Conservation (phyloP, 1,140 invertebrate species). For the Ostrea denselamellosa region DNA sequence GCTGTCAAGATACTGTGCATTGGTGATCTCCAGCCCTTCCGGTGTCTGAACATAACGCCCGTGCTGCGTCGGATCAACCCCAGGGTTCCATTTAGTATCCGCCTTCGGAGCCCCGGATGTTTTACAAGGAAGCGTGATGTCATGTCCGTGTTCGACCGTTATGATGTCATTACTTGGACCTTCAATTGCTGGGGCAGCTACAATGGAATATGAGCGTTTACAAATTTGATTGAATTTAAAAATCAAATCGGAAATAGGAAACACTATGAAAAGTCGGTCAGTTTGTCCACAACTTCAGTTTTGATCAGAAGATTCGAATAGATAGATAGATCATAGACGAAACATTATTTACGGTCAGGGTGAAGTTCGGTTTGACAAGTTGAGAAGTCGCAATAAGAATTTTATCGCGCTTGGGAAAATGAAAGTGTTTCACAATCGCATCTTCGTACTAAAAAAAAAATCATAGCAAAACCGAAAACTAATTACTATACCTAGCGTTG, state of each 20-base stretch:
- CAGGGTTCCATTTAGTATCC: slow-evolving; percentile 40
- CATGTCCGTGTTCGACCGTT: slow-evolving; percentile 36
- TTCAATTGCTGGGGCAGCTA: slow-evolving; percentile 13
- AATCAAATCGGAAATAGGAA: no score
- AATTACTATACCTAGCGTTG: not conserved
- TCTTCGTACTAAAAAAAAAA: not conserved
- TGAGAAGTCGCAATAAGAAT: no score
- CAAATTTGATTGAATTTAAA: no score
- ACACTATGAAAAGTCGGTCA: no score
- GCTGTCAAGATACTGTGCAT: slow-evolving; percentile 34
- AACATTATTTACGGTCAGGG: no score
- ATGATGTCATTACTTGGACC: not conserved
- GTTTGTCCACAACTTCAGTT: no score
- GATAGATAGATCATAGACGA: no score
- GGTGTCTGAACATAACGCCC: slow-evolving; percentile 46
- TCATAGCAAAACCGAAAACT: no score
- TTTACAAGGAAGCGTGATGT: slow-evolving; percentile 47
- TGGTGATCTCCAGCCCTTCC: slow-evolving; percentile 38
- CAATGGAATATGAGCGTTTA: not conserved
- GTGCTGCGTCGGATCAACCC: slow-evolving; percentile 41
- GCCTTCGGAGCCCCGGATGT: slow-evolving; percentile 43
- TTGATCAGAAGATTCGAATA: no score
- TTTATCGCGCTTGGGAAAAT: no score
- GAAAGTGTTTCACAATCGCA: not conserved
- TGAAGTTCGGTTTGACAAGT: no score